Base-by-base conservation (phyloP, 2,888 invertebrate species). In the Drosophila infuscata region DNA sequence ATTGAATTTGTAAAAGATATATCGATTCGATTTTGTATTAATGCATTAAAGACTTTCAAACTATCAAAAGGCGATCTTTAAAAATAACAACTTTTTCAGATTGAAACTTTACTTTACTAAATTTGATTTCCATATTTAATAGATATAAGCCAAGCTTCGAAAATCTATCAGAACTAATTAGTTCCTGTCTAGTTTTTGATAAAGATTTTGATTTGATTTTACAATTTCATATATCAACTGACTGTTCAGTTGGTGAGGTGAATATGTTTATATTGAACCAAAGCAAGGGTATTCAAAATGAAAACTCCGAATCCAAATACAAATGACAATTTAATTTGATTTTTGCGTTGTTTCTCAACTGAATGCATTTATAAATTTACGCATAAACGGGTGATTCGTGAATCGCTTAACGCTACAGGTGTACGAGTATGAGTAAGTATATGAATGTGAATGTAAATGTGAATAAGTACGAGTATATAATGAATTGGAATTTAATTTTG, bases 281-380 rank as follows among this genome's bases (percentile, higher is more conserved):
- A 29, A 15, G 17, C 58, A 17, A 60, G 35, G 36, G 58, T 35
- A 30, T 43, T 17, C 29, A 32, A 17, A 59, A 43, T 35, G 20
- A 53, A 48, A 58, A 51, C 32, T 30, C 38, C 20, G 46, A 46
- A 41, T 51, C 57, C 56, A 60, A 69, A 58, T 67, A 66, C 62
- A 69, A 65, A 49, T 64, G 69, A 61, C 51, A 62, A 52, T 75
- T 71, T 43, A 70, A 48, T 60, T 69, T 68, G 61, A 32, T 69
- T 84, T 83, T 86, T 83, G 74, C 74, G 89, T 90, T 90, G 88
- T 74, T 82, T 90, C 64, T 72, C 89, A 88, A 90, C 88, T 87
- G 76, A 82, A 81, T 90, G 90, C 90, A 87, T 89, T 82, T 74
- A 69, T 12, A 79, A 82, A 70, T 76, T 69, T 64, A 68, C 58